phyloP scores from a whole-genome alignment of 2,888 invertebrate genomes.

The Eulithis testata region DNA sequence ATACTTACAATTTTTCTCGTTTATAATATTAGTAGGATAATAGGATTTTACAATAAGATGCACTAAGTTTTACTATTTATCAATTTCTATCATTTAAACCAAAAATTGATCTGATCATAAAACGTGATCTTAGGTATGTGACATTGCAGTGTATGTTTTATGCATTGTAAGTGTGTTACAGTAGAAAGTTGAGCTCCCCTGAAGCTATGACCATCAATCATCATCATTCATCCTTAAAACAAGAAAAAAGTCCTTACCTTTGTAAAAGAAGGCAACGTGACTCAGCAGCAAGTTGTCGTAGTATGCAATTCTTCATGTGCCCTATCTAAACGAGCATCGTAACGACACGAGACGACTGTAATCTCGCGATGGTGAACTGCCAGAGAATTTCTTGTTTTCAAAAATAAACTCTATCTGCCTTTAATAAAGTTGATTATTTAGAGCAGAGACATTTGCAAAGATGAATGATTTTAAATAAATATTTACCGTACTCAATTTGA shows the following conservation, averaged over 20 bases:
- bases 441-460: conserved; percentile 33
- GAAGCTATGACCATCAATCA: background rate
- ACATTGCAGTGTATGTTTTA: no score
- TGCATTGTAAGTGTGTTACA: no score
- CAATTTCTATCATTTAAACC: no score
- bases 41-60: no score
- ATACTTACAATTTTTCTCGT: no score
- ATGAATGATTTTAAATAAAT: conserved; percentile 59
- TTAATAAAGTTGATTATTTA: conserved; percentile 42
- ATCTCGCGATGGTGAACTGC: conserved; percentile 70
- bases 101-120: no score
- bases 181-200: no score
- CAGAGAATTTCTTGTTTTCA: conserved; percentile 43
- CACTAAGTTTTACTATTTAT: no score
- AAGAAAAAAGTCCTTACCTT: conserved; percentile 11
- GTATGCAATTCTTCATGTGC: conserved; percentile 79
- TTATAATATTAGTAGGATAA: no score
- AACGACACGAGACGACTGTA: conserved; percentile 73
- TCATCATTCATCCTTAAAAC: background rate
- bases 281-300: conserved; percentile 59
- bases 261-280: conserved; percentile 35
- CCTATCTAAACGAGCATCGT: conserved; percentile 83
- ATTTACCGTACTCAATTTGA: conserved; percentile 36
- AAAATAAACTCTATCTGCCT: conserved; percentile 53
- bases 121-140: no score